These are phyloP conservation scores for Nerophis ophidion DNA, from an alignment of 2,113 vertebrate genomes.

Conservation along the genomic window DNA sequence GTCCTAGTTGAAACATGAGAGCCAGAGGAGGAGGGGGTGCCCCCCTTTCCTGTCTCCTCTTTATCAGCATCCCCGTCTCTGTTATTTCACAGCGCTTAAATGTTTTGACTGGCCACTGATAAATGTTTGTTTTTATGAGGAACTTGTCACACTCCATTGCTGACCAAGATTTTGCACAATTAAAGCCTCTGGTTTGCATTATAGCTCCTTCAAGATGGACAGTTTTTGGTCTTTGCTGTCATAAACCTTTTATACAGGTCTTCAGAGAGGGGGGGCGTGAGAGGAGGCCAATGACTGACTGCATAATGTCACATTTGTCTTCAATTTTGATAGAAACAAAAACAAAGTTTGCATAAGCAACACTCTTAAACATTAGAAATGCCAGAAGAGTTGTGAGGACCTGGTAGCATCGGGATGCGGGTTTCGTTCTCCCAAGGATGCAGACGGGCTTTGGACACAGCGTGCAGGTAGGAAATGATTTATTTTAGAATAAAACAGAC, in stretches of 20 bases:
- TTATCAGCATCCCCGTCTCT: constrained; percentile 68
- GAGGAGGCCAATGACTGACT: not conserved
- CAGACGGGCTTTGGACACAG: too few species aligned
- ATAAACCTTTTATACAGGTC: constrained; percentile 40
- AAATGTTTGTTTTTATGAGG: constrained; percentile 72
- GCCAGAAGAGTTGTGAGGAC: too few species aligned
- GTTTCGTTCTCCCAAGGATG: too few species aligned
- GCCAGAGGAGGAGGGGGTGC: constrained; percentile 53
- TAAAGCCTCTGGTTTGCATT: constrained; percentile 73
- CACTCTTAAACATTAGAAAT: not conserved
- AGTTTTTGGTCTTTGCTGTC: constrained; percentile 44
- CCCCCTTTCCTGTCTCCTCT: constrained; percentile 70
- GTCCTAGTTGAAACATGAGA: constrained; percentile 61
- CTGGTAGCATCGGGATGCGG: too few species aligned
- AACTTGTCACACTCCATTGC: constrained; percentile 37
- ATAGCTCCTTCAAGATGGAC: constrained; percentile 59
- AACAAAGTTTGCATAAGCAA: not conserved
- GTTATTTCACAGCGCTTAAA: constrained; percentile 61
- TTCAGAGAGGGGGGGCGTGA: constrained; percentile 7
- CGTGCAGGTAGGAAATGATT: too few species aligned
- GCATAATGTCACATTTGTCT: constrained; percentile 6
- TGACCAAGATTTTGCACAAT: constrained; percentile 15
- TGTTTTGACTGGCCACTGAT: constrained; percentile 61
- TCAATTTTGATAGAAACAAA: constrained; percentile 8
- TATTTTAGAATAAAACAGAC: too few species aligned